These are phyloP conservation scores for Nycticorax nycticorax DNA, from an alignment of 2,113 vertebrate genomes.

Conservation along the genomic window DNA sequence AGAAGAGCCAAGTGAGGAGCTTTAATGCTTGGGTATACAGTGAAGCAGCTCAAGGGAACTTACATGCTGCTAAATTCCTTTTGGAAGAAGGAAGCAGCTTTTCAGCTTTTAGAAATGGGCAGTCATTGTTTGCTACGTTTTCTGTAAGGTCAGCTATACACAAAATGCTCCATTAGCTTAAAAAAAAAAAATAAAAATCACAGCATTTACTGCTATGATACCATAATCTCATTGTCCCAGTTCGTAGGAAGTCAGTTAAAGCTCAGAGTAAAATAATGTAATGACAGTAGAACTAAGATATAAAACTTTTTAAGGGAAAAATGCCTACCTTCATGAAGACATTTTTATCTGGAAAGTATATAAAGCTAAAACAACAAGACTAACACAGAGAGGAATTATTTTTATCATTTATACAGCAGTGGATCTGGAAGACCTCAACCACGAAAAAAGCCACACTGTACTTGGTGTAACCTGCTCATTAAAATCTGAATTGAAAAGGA, in stretches of 20 bases:
- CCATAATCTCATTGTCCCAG: background rate
- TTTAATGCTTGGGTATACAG: background rate
- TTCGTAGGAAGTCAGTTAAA: background rate
- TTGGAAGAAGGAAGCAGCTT: background rate
- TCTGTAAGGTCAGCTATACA: conserved; percentile 12
- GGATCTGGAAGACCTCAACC: background rate
- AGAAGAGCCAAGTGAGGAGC: background rate
- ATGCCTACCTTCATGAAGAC: background rate
- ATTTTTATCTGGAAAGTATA: background rate
- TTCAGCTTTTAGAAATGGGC: conserved; percentile 17
- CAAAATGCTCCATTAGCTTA: conserved; percentile 35
- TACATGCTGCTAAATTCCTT: background rate
- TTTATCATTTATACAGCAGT: background rate
- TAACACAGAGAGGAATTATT: background rate
- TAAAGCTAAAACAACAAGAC: background rate
- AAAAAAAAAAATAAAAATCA: background rate
- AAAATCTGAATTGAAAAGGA: background rate
- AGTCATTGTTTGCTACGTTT: background rate
- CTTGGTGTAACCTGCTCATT: background rate
- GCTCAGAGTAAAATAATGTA: background rate
- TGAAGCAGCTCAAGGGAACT: background rate
- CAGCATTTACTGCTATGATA: conserved; percentile 15
- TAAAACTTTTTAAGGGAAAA: background rate
- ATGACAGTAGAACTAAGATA: background rate
- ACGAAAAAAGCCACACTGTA: background rate